Base-by-base conservation (phyloP, 2,888 invertebrate species). In the Athripsodes cinereus region DNA sequence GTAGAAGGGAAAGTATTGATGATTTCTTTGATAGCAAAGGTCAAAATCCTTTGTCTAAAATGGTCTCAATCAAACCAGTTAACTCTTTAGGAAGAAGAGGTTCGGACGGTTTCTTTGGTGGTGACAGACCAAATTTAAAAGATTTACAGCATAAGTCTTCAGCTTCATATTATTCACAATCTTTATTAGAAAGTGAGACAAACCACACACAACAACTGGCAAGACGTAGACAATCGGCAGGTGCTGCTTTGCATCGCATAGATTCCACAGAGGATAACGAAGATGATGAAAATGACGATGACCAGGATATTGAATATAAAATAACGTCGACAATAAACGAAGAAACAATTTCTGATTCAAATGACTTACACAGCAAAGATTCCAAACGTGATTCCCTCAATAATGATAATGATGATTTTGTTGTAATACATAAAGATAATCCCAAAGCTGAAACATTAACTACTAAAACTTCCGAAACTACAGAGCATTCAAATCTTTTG, bases 1-100 rank as follows among this genome's bases (percentile, higher is more conserved):
- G 57, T 10, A 53, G 63, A 44, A 52, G 64, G 21, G 62, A 64
- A 44, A 64, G 58, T 44, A 63, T 63, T 19, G 63, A 63, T 40
- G 63, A 63, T 40, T 63, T 62, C 51, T 62, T 62, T 16, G 63
- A 62, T 50, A 34, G 51, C 11, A 62, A 58, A 60, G 55, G 56
- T 20, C 53, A 54, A 48, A 55, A 53, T 20, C 58, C 58, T 18
- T 40, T 62, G 20, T 10, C 51, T 1, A 50, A 34, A 46, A 20
- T 49, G 20, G 49, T 49, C 10, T 22, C 46, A 19, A 21, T 55
- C 19, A 55, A 54, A 54, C 44, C 52, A 21, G 54, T 54, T 44
- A 40, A 58, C 18, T 47, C 22, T 10, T 48, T 62, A 16, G 63
- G 60, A 16, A 62, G 62, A 49, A 53, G 62, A 50, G 62, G 60